Evolutionary conservation across 2,888 invertebrate species (phyloP), one percentile per base, ranked within the genome.

Genomic region (Athalia circularis): DNA sequence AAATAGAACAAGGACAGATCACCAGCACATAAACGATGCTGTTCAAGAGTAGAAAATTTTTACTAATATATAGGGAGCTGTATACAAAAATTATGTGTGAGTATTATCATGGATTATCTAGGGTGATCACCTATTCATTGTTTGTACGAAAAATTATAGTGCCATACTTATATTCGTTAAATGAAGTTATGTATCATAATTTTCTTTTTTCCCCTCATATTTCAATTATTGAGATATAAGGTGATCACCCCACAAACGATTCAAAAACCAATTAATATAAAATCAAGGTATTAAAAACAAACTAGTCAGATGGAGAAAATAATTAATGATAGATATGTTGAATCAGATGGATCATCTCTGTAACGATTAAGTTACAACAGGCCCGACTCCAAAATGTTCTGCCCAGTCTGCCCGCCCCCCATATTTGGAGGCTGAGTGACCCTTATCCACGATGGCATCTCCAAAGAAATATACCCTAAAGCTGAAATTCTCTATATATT

Each of bases 401-500:
- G 48, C 50, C 75, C 75, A 52, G 62, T 79, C 82, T 78, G 65
- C 77, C 57, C 65, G 43, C 45, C 65, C 72, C n/a, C 72, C 57
- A 65, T 61, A 67, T 61, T 77, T 50, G 62, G n/a, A 70, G 68
- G 50, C 61, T 62, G 65, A 67, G 48, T 50, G 50, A 67, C 15
- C 61, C 50, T 77, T 48, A 52, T 67, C 70, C 70, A 50, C 65
- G 64, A 79, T 77, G 77, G 74, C 65, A 76, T 75, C 75, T 75
- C 75, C 64, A 64, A 50, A 61, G 50, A 75, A 75, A 61, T 75
- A 75, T 82, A 82, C 65, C 83, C 83, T 86, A 84, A 78, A 86
- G 85, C 86, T 87, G 86, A 86, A 88, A 88, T 82, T 79, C 82
- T 85, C 82, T 78, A 79, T 80, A 81, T 83, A 70, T 80, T 29